Conservation (phyloP, 2,888 invertebrate species). For the Acleris emargana region DNA sequence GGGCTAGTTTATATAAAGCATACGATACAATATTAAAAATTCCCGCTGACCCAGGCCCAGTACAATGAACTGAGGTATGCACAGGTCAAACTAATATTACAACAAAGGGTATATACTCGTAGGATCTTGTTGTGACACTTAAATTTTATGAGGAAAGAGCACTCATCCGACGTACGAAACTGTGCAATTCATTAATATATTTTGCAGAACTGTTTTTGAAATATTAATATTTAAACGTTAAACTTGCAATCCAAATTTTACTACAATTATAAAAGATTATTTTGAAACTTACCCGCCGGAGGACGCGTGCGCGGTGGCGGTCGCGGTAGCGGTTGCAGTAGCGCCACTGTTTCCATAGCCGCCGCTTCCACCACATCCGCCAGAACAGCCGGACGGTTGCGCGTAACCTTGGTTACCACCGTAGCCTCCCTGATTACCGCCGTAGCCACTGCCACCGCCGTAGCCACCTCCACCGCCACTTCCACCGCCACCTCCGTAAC, state of each 20-base stretch:
- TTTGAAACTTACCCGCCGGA: slow-evolving; percentile 41
- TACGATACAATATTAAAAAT: too few relatives aligned
- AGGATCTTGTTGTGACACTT: slow-evolving; percentile 11
- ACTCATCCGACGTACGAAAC: too few relatives aligned
- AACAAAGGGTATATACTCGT: slow-evolving; percentile 15
- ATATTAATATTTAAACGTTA: too few relatives aligned
- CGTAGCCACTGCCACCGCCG: slow-evolving; percentile 32
- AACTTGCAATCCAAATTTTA: background rate
- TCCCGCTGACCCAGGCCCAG: slow-evolving; percentile 1
- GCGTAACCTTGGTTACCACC: slow-evolving; percentile 35
- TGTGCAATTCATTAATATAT: too few relatives aligned
- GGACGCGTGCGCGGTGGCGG: slow-evolving; percentile 46
- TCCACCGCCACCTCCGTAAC: slow-evolving; percentile 34
- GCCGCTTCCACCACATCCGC: slow-evolving; percentile 31
- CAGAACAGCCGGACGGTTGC: slow-evolving; percentile 22
- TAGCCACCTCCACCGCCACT: slow-evolving; percentile 37
- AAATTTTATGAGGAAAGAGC: slow-evolving; percentile 19
- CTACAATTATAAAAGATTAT: slow-evolving; percentile 9
- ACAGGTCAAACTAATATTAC: slow-evolving; percentile 41
- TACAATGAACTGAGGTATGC: slow-evolving; percentile 20
- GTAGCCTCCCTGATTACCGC: slow-evolving; percentile 40
- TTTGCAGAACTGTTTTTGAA: too few relatives aligned
- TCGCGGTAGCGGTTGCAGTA: slow-evolving; percentile 53
- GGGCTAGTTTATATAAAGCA: too few relatives aligned
- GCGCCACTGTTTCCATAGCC: slow-evolving; percentile 37